Percentiles rank a stretch among this genome's conserved stretches.
Conservation (phyloP, 1,140 invertebrate species). For the Cardiocondyla obscurior region DNA sequence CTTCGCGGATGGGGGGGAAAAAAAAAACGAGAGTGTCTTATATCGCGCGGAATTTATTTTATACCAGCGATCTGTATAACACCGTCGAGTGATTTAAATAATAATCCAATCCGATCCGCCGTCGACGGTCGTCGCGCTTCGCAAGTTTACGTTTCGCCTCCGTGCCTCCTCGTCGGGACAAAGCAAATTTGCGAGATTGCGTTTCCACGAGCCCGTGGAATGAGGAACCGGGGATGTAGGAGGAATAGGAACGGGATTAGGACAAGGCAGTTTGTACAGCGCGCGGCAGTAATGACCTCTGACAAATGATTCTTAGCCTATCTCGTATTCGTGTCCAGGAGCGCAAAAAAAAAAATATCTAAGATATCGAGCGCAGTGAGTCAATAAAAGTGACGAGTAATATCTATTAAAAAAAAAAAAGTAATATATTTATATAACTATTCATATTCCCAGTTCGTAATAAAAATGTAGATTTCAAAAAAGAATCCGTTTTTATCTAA, state of each 20-base stretch:
- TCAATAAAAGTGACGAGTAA: neutral
- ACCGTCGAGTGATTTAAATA: constrained; percentile 63
- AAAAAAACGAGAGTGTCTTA: constrained; percentile 16
- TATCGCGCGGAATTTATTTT: constrained; percentile 45
- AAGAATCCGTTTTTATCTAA: too few relatives aligned
- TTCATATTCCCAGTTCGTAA: too few relatives aligned
- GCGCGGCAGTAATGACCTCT: constrained; percentile 33
- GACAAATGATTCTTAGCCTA: constrained; percentile 40
- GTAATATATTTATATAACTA: too few relatives aligned
- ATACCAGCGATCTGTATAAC: constrained; percentile 53
- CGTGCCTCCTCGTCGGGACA: constrained; percentile 60
- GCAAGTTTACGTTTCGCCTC: constrained; percentile 61
- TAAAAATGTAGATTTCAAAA: too few relatives aligned
- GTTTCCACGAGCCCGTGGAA: constrained; percentile 70
- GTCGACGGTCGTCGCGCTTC: constrained; percentile 64
- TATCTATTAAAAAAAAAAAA: neutral
- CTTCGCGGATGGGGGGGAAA: neutral
- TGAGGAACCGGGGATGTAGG: constrained; percentile 56
- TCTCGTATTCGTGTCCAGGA: neutral
- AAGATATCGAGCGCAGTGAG: neutral
- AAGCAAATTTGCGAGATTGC: constrained; percentile 78
- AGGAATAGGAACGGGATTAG: constrained; percentile 64
- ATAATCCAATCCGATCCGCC: constrained; percentile 63
- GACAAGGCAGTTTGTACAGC: constrained; percentile 39
- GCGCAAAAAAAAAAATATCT: constrained; percentile 2